A percentile compares a stretch with the other conserved stretches of the same genome.
phyloP scores from a whole-genome alignment of 2,888 invertebrate species.

The Cephus rjabovi region DNA sequence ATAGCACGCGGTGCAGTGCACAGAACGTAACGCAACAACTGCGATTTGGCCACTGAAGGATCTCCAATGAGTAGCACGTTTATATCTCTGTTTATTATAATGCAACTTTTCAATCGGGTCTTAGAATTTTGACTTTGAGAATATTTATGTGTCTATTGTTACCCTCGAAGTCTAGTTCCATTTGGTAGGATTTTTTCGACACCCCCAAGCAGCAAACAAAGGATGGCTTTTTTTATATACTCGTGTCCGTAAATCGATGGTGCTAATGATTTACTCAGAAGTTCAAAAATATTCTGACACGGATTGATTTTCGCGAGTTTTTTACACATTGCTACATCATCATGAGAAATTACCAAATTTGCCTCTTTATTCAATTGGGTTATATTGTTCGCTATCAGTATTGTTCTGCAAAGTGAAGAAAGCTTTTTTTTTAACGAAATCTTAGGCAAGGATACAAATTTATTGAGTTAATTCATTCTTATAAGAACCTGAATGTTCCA shows the following conservation, averaged over 20 bases:
- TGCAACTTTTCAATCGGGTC: background rate
- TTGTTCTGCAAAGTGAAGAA: constrained; percentile 74
- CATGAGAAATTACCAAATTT: constrained; percentile 79
- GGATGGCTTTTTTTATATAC: constrained; percentile 94
- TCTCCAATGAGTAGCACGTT: constrained; percentile 97
- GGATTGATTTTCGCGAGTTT: constrained; percentile 76
- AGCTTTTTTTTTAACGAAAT: background rate
- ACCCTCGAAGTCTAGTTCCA: constrained; percentile 91
- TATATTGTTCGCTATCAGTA: constrained; percentile 94
- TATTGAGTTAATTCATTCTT: background rate
- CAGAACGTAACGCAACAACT: constrained; percentile 92
- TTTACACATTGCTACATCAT: constrained; percentile 92
- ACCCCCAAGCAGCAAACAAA: constrained; percentile 94
- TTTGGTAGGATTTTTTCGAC: constrained; percentile 93
- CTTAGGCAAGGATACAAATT: background rate
- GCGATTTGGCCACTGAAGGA: constrained; percentile 99
- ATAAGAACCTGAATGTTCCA: constrained; percentile 80
- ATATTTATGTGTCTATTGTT: constrained; percentile 38
- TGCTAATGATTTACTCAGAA: constrained; percentile 91
- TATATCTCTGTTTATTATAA: constrained; percentile 72
- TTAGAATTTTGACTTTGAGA: background rate
- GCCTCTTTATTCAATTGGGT: constrained; percentile 91
- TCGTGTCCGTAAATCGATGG: constrained; percentile 98
- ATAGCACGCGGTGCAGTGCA: constrained; percentile 96
- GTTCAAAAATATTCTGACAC: constrained; percentile 85